phyloP scores from a whole-genome alignment of 2,888 invertebrate genomes.

The Dioctria linearis region DNA sequence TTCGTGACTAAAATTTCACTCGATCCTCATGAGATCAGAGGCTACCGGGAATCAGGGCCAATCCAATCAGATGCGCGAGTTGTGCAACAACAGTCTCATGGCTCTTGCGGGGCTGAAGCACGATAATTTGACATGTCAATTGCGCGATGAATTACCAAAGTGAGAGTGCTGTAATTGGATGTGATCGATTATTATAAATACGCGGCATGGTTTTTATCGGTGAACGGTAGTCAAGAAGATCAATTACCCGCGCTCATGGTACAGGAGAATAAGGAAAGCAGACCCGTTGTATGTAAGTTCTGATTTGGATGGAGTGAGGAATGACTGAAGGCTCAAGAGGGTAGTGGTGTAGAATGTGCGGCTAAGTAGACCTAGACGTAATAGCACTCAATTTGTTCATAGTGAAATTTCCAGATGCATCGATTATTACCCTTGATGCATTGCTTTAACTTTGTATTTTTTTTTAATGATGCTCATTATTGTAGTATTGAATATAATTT shows the following conservation, averaged over 20 bases:
- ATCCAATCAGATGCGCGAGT: not conserved
- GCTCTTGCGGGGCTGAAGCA: not conserved
- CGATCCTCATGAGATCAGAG: not conserved
- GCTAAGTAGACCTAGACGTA: not conserved
- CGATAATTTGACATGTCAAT: conserved; percentile 34
- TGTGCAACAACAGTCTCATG: not conserved
- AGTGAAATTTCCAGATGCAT: conserved; percentile 19
- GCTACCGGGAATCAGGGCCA: conserved; percentile 12
- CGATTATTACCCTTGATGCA: not conserved
- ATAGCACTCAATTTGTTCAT: not conserved
- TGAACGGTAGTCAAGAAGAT: conserved; percentile 8
- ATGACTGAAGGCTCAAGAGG: not conserved
- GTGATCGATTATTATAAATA: conserved; percentile 31
- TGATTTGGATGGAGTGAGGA: not conserved
- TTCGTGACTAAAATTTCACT: conserved; percentile 27
- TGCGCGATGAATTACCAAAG: conserved; percentile 12
- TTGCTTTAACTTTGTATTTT: not conserved
- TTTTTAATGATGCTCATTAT: not conserved
- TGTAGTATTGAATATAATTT: not conserved
- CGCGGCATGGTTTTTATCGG: not conserved
- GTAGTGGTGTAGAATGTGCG: not conserved
- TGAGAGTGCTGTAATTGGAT: conserved; percentile 25
- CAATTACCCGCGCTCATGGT: not conserved
- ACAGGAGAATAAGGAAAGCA: not conserved
- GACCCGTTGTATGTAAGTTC: not conserved